phyloP scores from a whole-genome alignment of 1,140 invertebrate genomes.

The Scylla paramamosain region DNA sequence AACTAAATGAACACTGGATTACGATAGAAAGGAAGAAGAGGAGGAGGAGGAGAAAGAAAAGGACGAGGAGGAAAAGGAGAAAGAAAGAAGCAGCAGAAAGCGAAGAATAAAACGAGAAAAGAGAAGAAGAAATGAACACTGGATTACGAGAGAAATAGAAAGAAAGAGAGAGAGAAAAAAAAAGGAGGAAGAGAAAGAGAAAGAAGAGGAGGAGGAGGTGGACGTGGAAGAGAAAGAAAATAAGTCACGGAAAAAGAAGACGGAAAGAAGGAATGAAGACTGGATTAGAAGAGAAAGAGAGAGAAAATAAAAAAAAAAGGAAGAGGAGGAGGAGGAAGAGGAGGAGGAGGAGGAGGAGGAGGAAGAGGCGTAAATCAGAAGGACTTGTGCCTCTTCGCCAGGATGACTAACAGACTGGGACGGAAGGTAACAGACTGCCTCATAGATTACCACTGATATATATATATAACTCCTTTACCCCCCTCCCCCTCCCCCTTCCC shows the following conservation, averaged over 20 bases:
- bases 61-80: background rate
- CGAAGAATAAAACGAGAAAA: background rate
- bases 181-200: background rate
- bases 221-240: background rate
- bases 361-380: background rate
- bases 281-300: background rate
- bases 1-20: background rate
- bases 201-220: background rate
- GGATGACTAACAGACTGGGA: background rate
- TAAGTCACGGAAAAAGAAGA: background rate
- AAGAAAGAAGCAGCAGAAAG: background rate
- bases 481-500: background rate
- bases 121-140: background rate
- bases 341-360: conserved; percentile 17
- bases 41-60: background rate
- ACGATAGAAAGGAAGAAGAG: background rate
- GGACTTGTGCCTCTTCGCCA: background rate
- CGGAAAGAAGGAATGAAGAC: background rate
- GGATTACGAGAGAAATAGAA: background rate
- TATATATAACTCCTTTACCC: background rate
- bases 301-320: background rate
- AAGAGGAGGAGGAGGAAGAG: background rate
- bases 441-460: background rate
- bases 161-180: background rate
- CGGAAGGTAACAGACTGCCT: background rate